Conservation (phyloP, 2,888 invertebrate genomes). For the Patella caerulea region DNA sequence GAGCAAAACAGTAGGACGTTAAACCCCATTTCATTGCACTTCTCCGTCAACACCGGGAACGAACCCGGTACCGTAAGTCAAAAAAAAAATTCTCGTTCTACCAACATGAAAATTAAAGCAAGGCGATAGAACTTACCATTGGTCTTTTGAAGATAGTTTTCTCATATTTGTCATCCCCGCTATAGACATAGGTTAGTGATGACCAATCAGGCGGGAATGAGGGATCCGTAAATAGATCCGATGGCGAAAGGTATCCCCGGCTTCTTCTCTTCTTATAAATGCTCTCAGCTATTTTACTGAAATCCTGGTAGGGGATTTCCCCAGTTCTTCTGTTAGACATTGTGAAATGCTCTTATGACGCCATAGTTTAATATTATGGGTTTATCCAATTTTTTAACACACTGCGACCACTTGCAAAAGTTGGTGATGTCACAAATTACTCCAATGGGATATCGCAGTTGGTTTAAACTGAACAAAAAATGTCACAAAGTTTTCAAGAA, state of each 20-base stretch:
- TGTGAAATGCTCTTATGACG: too few relatives aligned
- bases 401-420: too few relatives aligned
- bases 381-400: too few relatives aligned
- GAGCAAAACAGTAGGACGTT: neutral
- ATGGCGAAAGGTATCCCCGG: constrained; percentile 21
- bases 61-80: too few relatives aligned
- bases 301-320: constrained; percentile 40
- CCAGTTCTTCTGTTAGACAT: constrained; percentile 8
- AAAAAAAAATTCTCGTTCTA: too few relatives aligned
- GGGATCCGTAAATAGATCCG: constrained; percentile 84
- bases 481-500: too few relatives aligned
- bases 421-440: too few relatives aligned
- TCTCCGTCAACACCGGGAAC: too few relatives aligned
- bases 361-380: too few relatives aligned
- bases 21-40: too few relatives aligned
- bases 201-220: constrained; percentile 87
- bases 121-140: constrained; percentile 75
- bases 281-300: neutral
- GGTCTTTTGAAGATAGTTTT: constrained; percentile 92
- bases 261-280: constrained; percentile 20
- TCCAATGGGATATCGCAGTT: too few relatives aligned
- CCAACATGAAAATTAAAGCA: neutral
- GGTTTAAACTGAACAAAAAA: too few relatives aligned
- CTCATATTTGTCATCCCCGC: constrained; percentile 80
- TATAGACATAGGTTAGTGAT: constrained; percentile 86